These are phyloP conservation scores for Perodicticus potto DNA, from an alignment of 2,797 vertebrate species.

Conservation along the genomic window DNA sequence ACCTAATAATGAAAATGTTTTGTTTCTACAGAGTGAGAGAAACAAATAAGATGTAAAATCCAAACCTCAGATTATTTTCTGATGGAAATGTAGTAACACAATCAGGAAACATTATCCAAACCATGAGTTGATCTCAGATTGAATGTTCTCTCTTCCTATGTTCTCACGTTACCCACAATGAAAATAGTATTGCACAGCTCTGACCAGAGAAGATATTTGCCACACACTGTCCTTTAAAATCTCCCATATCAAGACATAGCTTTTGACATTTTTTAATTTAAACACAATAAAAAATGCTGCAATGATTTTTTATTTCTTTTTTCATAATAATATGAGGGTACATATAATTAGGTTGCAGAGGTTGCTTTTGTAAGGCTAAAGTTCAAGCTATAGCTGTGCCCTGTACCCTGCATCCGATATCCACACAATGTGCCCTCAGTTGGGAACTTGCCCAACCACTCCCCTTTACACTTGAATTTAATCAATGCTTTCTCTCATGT, in stretches of 20 bases:
- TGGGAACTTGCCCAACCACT: too few relatives aligned
- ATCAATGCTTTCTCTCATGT: too few relatives aligned
- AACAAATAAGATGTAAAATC: constrained; percentile 48
- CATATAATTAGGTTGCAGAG: too few relatives aligned
- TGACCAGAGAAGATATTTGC: constrained; percentile 36
- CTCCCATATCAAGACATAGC: neutral
- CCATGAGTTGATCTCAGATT: constrained; percentile 57
- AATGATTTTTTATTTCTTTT: too few relatives aligned
- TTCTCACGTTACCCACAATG: constrained; percentile 52
- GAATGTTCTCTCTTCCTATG: constrained; percentile 63
- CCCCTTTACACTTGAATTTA: too few relatives aligned
- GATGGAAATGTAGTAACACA: constrained; percentile 44
- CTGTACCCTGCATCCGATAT: too few relatives aligned
- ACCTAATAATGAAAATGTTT: constrained; percentile 16
- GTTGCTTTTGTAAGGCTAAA: too few relatives aligned
- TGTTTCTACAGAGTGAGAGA: constrained; percentile 43
- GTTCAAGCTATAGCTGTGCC: too few relatives aligned
- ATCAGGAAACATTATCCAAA: constrained; percentile 64
- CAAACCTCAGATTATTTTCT: constrained; percentile 50
- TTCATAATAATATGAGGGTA: too few relatives aligned
- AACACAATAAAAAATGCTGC: neutral
- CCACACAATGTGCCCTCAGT: too few relatives aligned
- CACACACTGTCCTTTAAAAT: constrained; percentile 59
- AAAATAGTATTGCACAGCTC: constrained; percentile 44
- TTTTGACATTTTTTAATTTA: neutral